Evolutionary conservation across 2,888 invertebrate genomes (phyloP).

Genomic region (Campaea margaritaria): DNA sequence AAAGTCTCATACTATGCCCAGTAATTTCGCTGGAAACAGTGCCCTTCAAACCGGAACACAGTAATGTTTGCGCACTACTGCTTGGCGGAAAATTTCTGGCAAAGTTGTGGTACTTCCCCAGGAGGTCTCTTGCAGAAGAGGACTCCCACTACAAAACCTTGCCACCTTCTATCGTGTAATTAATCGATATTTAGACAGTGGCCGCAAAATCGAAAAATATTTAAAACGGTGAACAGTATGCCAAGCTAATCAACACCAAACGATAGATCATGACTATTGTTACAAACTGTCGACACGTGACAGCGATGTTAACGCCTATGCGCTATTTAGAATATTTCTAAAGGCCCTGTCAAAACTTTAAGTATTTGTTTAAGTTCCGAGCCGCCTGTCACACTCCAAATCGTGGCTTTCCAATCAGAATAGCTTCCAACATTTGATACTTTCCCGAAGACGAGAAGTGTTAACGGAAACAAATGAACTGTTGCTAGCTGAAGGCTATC

Average conservation of each 20-base stretch:
- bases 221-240: no score
- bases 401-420: conserved; percentile 77
- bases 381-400: conserved; percentile 52
- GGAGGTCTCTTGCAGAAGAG: no score
- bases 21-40: no score
- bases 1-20: no score
- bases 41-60: no score
- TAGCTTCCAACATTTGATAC: conserved; percentile 71
- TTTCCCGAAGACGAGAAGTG: conserved; percentile 74
- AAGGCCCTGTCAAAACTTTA: conserved; percentile 47
- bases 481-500: conserved; percentile 72
- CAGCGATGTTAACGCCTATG: conserved; percentile 56
- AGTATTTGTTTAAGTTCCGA: conserved; percentile 55
- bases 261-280: conserved; percentile 55
- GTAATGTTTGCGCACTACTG: no score
- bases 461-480: conserved; percentile 82
- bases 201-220: no score
- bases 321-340: conserved; percentile 57
- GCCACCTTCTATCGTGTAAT: no score
- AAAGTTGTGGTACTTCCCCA: no score
- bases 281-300: conserved; percentile 53
- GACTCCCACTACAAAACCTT: no score
- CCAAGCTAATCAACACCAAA: conserved; percentile 44
- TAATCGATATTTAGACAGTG: no score
- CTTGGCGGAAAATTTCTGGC: no score